Evolutionary conservation across 2,888 invertebrate genomes (phyloP).

Genomic region (Saturnia pavonia): DNA sequence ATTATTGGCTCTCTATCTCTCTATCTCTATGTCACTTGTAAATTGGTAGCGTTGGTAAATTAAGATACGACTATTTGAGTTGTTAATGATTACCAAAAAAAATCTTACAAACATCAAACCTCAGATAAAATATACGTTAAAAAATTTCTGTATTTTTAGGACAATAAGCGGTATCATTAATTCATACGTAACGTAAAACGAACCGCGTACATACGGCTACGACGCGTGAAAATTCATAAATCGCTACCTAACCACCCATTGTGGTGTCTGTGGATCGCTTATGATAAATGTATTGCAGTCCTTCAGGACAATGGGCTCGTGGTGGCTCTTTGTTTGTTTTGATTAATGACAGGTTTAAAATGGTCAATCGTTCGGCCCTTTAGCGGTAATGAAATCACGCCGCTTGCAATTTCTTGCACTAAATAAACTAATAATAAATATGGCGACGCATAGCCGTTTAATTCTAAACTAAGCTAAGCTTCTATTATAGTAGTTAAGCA

Average conservation of each 20-base stretch:
- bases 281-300: slow-evolving; percentile 71
- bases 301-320: slow-evolving; percentile 48
- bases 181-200: slow-evolving; percentile 8
- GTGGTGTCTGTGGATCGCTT: slow-evolving; percentile 46
- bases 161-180: slow-evolving; percentile 12
- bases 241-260: slow-evolving; percentile 33
- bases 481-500: no score
- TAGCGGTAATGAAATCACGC: slow-evolving; percentile 37
- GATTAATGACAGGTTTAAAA: slow-evolving; percentile 60
- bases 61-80: not conserved
- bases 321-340: slow-evolving; percentile 42
- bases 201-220: slow-evolving; percentile 18
- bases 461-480: no score
- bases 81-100: not conserved
- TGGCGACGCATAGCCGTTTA: no score
- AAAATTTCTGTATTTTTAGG: not conserved
- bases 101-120: not conserved
- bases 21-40: no score
- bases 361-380: slow-evolving; percentile 36
- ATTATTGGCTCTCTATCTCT: no score
- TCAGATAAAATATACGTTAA: not conserved
- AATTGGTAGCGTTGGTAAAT: no score
- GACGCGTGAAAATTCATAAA: slow-evolving; percentile 42
- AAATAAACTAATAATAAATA: no score
- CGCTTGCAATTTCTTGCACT: not conserved